Conservation (phyloP, 2,888 invertebrate species). For the Xestia sexstrigata region DNA sequence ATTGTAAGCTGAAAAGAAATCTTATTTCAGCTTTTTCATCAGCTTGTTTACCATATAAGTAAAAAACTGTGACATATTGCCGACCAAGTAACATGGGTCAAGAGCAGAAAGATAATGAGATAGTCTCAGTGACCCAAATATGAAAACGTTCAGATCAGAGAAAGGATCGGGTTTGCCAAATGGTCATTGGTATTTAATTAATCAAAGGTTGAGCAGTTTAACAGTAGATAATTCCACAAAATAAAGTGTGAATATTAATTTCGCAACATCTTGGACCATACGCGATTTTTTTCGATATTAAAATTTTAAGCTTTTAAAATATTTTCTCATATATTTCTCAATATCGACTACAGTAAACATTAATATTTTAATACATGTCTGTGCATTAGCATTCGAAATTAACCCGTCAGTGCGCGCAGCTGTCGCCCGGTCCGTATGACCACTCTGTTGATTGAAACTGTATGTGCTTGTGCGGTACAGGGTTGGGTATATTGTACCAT, state of each 20-base stretch:
- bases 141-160: no score
- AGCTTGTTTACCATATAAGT: no score
- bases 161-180: neutral
- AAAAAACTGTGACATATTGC: no score
- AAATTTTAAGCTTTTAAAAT: neutral
- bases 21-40: no score
- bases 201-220: no score
- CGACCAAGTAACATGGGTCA: no score
- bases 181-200: neutral
- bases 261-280: neutral
- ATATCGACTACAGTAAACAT: constrained; percentile 18
- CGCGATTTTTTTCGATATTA: neutral
- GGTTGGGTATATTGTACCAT: constrained; percentile 41
- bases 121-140: no score
- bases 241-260: neutral
- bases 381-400: constrained; percentile 80
- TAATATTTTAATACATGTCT: constrained; percentile 65
- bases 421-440: constrained; percentile 69
- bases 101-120: no score
- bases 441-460: constrained; percentile 75
- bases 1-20: no score
- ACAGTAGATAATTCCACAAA: neutral
- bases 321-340: constrained; percentile 18
- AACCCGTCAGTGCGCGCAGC: constrained; percentile 74
- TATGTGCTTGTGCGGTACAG: constrained; percentile 52